Conservation (phyloP, 1,140 invertebrate species). For the Nixonia krombeini region DNA sequence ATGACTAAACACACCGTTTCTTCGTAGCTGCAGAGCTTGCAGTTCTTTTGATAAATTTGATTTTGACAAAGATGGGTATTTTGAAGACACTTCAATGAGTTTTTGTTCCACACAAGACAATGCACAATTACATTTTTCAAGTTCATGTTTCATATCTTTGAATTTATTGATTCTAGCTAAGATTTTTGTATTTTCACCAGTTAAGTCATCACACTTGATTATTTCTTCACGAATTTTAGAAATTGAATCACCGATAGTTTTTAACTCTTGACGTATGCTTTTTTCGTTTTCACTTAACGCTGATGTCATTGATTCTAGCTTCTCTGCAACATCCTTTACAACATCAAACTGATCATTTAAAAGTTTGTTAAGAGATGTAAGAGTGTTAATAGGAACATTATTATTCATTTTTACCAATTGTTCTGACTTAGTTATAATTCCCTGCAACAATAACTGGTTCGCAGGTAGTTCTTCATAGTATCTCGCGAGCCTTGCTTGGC, state of each 20-base stretch:
- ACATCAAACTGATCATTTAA: slow-evolving; percentile 85
- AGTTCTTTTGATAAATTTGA: slow-evolving; percentile 85
- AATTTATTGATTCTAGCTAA: slow-evolving; percentile 83
- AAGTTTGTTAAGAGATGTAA: slow-evolving; percentile 79
- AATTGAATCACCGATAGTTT: slow-evolving; percentile 78
- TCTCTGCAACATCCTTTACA: slow-evolving; percentile 80
- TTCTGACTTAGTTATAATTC: slow-evolving; percentile 83
- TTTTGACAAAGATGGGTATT: slow-evolving; percentile 85
- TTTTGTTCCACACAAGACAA: slow-evolving; percentile 76
- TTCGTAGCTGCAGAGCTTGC: slow-evolving; percentile 82
- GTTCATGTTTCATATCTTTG: slow-evolving; percentile 78
- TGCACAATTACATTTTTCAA: slow-evolving; percentile 74
- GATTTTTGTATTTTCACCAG: slow-evolving; percentile 88
- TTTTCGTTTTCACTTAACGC: slow-evolving; percentile 83
- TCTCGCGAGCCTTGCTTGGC: slow-evolving; percentile 82
- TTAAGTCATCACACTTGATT: slow-evolving; percentile 92
- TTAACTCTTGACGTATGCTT: slow-evolving; percentile 79
- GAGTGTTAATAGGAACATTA: slow-evolving; percentile 77
- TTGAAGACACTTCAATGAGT: slow-evolving; percentile 73
- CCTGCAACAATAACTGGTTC: slow-evolving; percentile 82
- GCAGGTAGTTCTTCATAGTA: slow-evolving; percentile 89
- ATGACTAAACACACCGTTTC: slow-evolving; percentile 80
- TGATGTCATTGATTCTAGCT: slow-evolving; percentile 81
- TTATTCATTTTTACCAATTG: slow-evolving; percentile 87
- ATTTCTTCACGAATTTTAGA: slow-evolving; percentile 86